Conservation (phyloP, 2,797 vertebrate species). For the Sebastes vulpes region DNA sequence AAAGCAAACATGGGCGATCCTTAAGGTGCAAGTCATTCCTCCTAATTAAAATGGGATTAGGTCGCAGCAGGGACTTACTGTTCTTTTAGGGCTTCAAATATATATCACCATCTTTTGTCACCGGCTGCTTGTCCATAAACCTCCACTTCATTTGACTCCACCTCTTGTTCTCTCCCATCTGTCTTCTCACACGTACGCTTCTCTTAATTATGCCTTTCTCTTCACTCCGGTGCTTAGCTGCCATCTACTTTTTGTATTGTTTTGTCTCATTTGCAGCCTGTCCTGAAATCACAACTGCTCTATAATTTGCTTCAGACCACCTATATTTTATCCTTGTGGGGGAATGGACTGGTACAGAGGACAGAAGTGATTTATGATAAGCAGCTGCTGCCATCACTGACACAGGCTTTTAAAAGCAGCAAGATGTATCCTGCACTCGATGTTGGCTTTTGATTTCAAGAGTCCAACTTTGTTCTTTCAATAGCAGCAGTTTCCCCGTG, state of each 20-base stretch:
- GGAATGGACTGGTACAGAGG: slow-evolving; percentile 25
- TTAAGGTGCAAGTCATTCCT: slow-evolving; percentile 9
- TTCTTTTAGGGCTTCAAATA: slow-evolving; percentile 26
- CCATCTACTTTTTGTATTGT: not conserved
- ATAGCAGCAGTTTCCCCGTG: not conserved
- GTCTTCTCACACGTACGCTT: slow-evolving; percentile 31
- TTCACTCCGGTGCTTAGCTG: slow-evolving; percentile 12
- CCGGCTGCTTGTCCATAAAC: slow-evolving; percentile 28
- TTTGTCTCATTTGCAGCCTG: slow-evolving; percentile 5
- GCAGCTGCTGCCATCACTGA: slow-evolving; percentile 51
- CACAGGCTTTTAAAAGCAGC: slow-evolving; percentile 33
- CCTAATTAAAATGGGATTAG: slow-evolving; percentile 30
- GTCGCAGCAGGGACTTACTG: not conserved
- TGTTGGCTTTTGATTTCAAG: not conserved
- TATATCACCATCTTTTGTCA: slow-evolving; percentile 15
- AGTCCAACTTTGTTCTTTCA: not conserved
- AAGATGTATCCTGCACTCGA: not conserved
- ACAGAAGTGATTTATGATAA: slow-evolving; percentile 50
- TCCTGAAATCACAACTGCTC: slow-evolving; percentile 33
- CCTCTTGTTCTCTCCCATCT: slow-evolving; percentile 26
- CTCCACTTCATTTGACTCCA: not conserved
- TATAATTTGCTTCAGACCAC: slow-evolving; percentile 24
- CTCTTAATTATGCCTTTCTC: slow-evolving; percentile 27
- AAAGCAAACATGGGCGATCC: slow-evolving; percentile 16
- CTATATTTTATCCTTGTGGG: slow-evolving; percentile 20